Conservation (phyloP, 2,888 invertebrate species). For the Drosophila emarginata region DNA sequence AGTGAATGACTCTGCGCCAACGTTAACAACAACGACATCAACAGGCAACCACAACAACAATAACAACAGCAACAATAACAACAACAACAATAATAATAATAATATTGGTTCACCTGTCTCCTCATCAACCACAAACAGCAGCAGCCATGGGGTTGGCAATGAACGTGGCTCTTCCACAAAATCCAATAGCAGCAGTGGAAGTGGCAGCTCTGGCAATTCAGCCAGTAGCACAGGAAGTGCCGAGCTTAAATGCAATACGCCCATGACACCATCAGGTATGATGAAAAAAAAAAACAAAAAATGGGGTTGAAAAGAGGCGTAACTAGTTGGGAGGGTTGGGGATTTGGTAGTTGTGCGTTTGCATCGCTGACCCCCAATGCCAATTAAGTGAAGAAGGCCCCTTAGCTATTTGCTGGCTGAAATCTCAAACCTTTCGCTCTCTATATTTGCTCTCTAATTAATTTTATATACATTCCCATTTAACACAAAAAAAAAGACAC, state of each 20-base stretch:
- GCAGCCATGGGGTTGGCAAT: slow-evolving; percentile 64
- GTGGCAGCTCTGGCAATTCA: slow-evolving; percentile 78
- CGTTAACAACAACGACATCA: slow-evolving; percentile 54
- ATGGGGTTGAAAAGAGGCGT: background rate
- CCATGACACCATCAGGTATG: slow-evolving; percentile 82
- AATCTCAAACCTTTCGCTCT: slow-evolving; percentile 3
- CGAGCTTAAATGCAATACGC: slow-evolving; percentile 80
- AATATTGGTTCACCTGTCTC: slow-evolving; percentile 80
- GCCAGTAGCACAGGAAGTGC: slow-evolving; percentile 78
- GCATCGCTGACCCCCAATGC: slow-evolving; percentile 67
- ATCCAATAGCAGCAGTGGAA: slow-evolving; percentile 80
- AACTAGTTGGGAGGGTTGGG: background rate
- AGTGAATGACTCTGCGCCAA: slow-evolving; percentile 51
- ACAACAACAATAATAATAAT: no score
- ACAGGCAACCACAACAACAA: slow-evolving; percentile 45
- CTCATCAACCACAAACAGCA: slow-evolving; percentile 80
- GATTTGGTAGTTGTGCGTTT: slow-evolving; percentile 40
- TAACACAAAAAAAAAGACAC: background rate
- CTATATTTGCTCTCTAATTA: slow-evolving; percentile 51
- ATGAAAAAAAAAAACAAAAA: background rate
- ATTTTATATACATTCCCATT: slow-evolving; percentile 48
- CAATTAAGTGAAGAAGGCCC: slow-evolving; percentile 57
- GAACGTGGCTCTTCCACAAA: slow-evolving; percentile 80
- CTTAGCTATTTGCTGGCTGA: slow-evolving; percentile 23
- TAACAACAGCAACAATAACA: slow-evolving; percentile 55